Evolutionary conservation across 2,888 invertebrate species (phyloP).

Genomic region (Branchipolynoe longqiensis): DNA sequence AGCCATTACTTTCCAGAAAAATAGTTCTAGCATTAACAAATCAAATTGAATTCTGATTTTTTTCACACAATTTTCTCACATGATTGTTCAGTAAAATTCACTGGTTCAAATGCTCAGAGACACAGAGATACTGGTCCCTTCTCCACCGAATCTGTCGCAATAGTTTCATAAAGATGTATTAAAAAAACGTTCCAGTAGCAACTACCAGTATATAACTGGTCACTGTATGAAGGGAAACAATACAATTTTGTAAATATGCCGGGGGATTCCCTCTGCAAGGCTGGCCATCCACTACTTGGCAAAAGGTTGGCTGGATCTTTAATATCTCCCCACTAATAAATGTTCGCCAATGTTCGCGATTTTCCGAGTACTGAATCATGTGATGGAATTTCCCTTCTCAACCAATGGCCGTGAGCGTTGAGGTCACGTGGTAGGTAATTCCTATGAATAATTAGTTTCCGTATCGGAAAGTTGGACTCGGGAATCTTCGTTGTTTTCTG

Average conservation of each 20-base stretch:
- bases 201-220: no score
- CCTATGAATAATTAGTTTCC: constrained; percentile 78
- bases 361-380: constrained; percentile 61
- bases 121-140: no score
- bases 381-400: constrained; percentile 58
- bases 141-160: no score
- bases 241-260: constrained; percentile 13
- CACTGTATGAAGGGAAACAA: background rate
- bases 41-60: no score
- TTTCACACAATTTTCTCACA: no score
- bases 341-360: constrained; percentile 66
- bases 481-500: constrained; percentile 85
- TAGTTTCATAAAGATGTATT: no score
- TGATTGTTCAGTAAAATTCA: no score
- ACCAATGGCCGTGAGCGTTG: constrained; percentile 60
- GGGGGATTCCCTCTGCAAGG: constrained; percentile 29
- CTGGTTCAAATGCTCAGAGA: no score
- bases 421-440: constrained; percentile 72
- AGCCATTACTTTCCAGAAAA: no score
- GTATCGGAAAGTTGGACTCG: constrained; percentile 75
- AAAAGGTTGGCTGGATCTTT: constrained; percentile 63
- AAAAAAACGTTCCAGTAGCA: no score
- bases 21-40: no score
- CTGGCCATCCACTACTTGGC: constrained; percentile 6
- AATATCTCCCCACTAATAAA: constrained; percentile 63